Base-by-base conservation (phyloP, 2,113 vertebrate species). In the Parotia lawesii region DNA sequence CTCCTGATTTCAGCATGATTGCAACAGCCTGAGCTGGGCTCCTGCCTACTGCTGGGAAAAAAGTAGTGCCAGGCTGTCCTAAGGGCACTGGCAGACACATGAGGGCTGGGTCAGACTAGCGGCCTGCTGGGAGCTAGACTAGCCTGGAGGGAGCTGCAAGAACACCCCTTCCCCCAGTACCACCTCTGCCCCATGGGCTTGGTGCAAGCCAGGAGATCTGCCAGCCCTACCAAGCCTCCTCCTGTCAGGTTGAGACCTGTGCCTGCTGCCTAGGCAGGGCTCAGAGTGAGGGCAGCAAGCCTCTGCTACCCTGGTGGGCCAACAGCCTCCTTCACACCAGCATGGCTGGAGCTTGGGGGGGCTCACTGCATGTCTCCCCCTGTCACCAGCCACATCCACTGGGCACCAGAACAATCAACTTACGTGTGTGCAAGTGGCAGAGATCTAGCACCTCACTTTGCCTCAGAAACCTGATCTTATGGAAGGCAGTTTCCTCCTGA, bases 381-480 rank as follows among this genome's bases (percentile, higher is more conserved):
- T 82, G 1, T 0, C 47, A 58, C 25, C 37, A 86, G 83, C 27
- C 33, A 19, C 4, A 4, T 5, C 57, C 29, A 16, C 62, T n/a
- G 23, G 44, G 44, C 33, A 61, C 42, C 5, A 44, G 51, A 80
- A 47, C 47, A 42, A 31, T 56, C 27, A 27, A 5, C 33, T 54
- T 16, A 12, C 0, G 0, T 4, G 0, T 9, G 12, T 51, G 28
- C 22, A 51, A 31, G 40, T 56, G 16, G 53, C 45, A 73, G 54
- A 61, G 37, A 66, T 15, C 44, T 78, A 31, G n/a, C 3, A 1
- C 37, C 40, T 54, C 0, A 1, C 45, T 53, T 22, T 24, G 8
- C 53, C 45, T 85, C 58, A 66, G 62, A 38, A 85, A 21, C 5
- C 18, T 6, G 11, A 12, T 77, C 70, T 66, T 44, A 42, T 11